These are phyloP conservation scores for Mimachlamys varia DNA, from an alignment of 2,888 invertebrate genomes.

Conservation along the genomic window DNA sequence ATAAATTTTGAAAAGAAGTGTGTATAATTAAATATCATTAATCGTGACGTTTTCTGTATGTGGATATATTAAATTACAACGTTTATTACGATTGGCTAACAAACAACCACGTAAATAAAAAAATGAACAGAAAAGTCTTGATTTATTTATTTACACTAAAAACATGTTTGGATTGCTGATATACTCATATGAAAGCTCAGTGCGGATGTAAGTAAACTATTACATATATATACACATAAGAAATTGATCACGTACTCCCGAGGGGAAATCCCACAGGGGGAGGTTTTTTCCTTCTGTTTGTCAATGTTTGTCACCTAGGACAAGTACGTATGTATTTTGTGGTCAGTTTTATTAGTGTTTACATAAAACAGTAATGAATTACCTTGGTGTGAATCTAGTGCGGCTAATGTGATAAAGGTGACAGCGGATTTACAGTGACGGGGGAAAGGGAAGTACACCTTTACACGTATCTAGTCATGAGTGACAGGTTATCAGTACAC, in stretches of 20 bases:
- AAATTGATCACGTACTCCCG: not conserved
- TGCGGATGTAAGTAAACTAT: not conserved
- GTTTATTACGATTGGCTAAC: not conserved
- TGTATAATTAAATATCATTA: not conserved
- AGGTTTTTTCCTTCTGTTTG: not conserved
- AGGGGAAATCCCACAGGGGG: not conserved
- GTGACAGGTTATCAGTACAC: not conserved
- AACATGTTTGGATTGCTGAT: not conserved
- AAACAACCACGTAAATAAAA: not conserved
- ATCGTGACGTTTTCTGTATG: not conserved
- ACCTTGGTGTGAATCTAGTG: constrained; percentile 19
- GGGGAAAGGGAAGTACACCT: not conserved
- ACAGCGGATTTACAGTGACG: not conserved
- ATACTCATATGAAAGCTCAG: not conserved
- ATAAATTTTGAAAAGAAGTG: too few species aligned
- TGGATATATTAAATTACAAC: not conserved
- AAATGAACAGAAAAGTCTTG: not conserved
- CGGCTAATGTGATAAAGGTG: not conserved
- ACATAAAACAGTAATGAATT: not conserved
- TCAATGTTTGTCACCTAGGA: constrained; percentile 21
- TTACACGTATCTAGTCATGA: not conserved
- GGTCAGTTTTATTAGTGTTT: not conserved
- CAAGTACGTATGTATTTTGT: not conserved
- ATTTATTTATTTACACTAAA: constrained; percentile 20
- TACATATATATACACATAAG: not conserved